These are phyloP conservation scores for Pissodes strobi DNA, from an alignment of 1,140 invertebrate species.

Conservation along the genomic window DNA sequence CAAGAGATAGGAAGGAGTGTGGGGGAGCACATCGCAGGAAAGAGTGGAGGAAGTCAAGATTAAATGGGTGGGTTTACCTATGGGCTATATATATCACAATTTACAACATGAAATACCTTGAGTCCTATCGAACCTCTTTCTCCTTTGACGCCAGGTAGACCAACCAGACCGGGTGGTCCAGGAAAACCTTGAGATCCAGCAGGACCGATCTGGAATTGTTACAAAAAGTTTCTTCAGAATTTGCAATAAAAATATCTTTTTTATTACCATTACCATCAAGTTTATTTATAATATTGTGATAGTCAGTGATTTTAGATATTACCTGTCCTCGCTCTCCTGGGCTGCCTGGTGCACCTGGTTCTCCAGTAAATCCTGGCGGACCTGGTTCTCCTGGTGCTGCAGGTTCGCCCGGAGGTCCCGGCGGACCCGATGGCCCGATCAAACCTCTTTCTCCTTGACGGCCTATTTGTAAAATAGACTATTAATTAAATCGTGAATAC, in stretches of 20 bases:
- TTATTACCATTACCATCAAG: too few relatives aligned
- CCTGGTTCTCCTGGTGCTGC: constrained; percentile 77
- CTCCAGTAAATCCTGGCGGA: constrained; percentile 71
- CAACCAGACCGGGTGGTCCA: constrained; percentile 68
- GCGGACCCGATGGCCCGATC: constrained; percentile 69
- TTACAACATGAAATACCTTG: constrained; percentile 16
- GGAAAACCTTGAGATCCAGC: constrained; percentile 68
- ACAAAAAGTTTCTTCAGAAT: too few relatives aligned
- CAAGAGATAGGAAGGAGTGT: too few relatives aligned
- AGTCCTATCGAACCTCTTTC: constrained; percentile 68
- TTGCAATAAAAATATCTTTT: too few relatives aligned
- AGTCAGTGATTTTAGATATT: not conserved
- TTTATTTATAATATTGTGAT: too few relatives aligned
- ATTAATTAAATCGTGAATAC: not conserved
- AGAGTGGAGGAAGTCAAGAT: too few relatives aligned
- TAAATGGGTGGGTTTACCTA: too few relatives aligned
- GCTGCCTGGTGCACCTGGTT: constrained; percentile 70
- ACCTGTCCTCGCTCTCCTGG: constrained; percentile 69
- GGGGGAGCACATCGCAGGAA: too few relatives aligned
- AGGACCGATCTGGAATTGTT: constrained; percentile 58
- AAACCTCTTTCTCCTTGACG: constrained; percentile 65
- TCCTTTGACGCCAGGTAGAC: constrained; percentile 73
- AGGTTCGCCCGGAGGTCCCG: constrained; percentile 75
- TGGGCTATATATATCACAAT: not conserved
- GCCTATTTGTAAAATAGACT: not conserved